Conservation (phyloP, 2,113 vertebrate species). For the Zosterops borbonicus region DNA sequence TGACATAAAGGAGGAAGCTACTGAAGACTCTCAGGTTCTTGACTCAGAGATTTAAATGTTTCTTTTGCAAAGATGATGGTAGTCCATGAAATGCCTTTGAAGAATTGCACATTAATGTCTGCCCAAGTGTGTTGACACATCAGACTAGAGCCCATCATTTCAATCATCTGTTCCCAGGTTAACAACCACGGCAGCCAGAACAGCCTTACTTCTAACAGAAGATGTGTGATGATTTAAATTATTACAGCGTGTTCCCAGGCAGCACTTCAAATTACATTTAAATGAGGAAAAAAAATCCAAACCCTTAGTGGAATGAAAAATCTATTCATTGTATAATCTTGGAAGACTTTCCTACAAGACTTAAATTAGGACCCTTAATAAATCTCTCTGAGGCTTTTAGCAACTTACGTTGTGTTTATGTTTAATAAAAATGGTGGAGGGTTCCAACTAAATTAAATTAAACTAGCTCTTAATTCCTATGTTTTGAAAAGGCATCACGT, state of each 20-base stretch:
- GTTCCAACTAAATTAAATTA: constrained; percentile 57
- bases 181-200: neutral
- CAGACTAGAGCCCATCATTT: neutral
- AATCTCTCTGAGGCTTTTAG: constrained; percentile 52
- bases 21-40: neutral
- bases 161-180: constrained; percentile 21
- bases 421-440: constrained; percentile 38
- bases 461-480: constrained; percentile 45
- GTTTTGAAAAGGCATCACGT: constrained; percentile 45
- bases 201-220: neutral
- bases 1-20: constrained; percentile 4
- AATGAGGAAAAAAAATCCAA: neutral
- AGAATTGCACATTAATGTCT: neutral
- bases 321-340: constrained; percentile 36
- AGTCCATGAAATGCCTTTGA: neutral
- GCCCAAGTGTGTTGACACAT: neutral
- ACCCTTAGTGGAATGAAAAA: constrained; percentile 39
- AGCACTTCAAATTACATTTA: constrained; percentile 35
- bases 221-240: constrained; percentile 1
- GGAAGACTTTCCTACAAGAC: constrained; percentile 26
- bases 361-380: constrained; percentile 18
- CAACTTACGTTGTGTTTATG: constrained; percentile 31
- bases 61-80: neutral
- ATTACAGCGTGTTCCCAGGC: constrained; percentile 18
- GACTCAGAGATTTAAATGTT: neutral